Evolutionary conservation across 92 coral and sea anemone genomes (phyloP).

Genomic region (Epizoanthus rinbou): DNA sequence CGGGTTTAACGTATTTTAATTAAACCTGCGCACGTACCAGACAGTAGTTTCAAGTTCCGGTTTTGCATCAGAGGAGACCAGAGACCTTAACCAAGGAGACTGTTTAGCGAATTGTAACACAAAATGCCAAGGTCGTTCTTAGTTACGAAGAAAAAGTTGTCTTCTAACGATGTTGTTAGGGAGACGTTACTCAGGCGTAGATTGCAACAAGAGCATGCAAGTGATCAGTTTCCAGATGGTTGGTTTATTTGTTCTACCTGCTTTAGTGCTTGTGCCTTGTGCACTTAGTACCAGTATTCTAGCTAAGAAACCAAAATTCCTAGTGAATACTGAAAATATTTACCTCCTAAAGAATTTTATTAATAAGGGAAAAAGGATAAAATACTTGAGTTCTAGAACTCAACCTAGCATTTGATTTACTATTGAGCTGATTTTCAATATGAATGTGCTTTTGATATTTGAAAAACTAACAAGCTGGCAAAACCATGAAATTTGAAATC

Average conservation of each 20-base stretch:
- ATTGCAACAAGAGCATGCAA: conserved; percentile 10
- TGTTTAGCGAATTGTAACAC: background rate
- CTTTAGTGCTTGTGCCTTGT: conserved; percentile 6
- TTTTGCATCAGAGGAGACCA: background rate
- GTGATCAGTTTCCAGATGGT: conserved; percentile 32
- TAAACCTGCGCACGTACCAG: background rate
- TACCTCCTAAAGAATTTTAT: too few species aligned
- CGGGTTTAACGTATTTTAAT: conserved; percentile 26
- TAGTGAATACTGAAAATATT: background rate
- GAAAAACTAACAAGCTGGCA: background rate
- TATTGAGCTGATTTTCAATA: conserved; percentile 43
- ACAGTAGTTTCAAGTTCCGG: background rate
- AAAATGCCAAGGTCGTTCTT: conserved; percentile 43
- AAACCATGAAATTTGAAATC: background rate
- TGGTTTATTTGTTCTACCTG: conserved; percentile 18
- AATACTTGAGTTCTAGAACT: background rate
- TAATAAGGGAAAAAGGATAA: background rate
- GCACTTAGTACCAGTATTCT: conserved; percentile 18
- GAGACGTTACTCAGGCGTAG: conserved; percentile 4
- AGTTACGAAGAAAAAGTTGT: conserved; percentile 31
- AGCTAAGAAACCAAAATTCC: background rate
- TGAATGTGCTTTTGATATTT: conserved; percentile 8
- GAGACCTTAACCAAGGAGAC: background rate
- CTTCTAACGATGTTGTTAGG: background rate
- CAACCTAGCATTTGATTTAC: conserved; percentile 41